Evolutionary conservation across 2,113 vertebrate species (phyloP), one percentile per base, ranked within the genome.

Genomic region (Anas platyrhynchos): DNA sequence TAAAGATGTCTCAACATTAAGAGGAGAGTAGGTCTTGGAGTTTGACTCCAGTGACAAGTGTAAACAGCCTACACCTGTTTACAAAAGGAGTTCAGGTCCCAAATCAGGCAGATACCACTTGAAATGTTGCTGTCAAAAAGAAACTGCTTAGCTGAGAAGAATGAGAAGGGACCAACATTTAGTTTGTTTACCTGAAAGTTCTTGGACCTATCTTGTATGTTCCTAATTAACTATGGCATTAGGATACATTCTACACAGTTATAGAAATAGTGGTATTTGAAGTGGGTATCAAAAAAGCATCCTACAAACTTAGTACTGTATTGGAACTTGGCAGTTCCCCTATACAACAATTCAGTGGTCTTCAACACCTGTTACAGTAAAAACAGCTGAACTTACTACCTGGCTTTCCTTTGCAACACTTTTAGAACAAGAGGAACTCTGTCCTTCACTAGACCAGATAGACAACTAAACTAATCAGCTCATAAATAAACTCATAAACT

Each of bases 171-270:
- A 11, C 23, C 1, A 77, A 0, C 23, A 67, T 46, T 63, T 23
- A 38, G 7, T n/a, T 59, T 23, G 12, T 46, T 76, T 61, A 34
- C 13, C 3, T 80, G 11, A 5, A 7, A 58, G 41, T 89, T 77
- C 6, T 0, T 29, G 34, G 43, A 14, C 8, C 7, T 66, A 0
- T 32, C 29, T 85, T 11, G 1, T 29, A 3, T 2, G 2, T 55
- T 87, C 17, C 6, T 52, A 32, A n/a, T 48, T 52, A 52, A 65
- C 32, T 48, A 16, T 25, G 21, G 4, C 17, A n/a, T 38, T 91
- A 25, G 16, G 34, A 44, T 68, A 59, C 32, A 59, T 27, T 41
- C 29, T 84, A 41, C 1, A 1, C 27, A 36, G 12, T 43, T 36
- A 78, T 91, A 72, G 17, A 63, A 84, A 75, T 3, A 34, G 11